Evolutionary conservation across 2,797 vertebrate genomes (phyloP), one percentile per base, ranked within the genome.

Genomic region (Psittacula echo): DNA sequence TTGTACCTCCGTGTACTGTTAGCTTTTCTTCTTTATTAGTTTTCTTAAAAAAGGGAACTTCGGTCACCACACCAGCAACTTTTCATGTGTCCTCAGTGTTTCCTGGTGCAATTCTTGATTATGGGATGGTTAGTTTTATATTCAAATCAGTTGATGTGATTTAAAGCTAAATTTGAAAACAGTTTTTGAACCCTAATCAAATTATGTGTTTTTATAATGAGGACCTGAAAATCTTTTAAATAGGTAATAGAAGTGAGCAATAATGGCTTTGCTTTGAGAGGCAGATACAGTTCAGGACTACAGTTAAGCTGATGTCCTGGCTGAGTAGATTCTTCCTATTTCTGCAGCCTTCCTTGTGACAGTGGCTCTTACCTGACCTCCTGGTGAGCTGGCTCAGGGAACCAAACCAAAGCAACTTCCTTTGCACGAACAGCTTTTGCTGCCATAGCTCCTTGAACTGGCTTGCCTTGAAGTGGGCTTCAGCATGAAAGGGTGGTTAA

Each of bases 361-460:
- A 20, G 45, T 41, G 26, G 27, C 32, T 71, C 48, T 30, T 77
- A 27, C 12, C 15, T 24, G 83, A 8, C 41, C 47, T 78, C 29
- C 9, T 58, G 26, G 23, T 32, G 68, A 71, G 67, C 54, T 79
- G n/a, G 44, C 68, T 64, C 56, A 54, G 14, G 50, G 21, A 85
- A 16, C 29, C 14, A 44, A 56, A 61, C 41, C 32, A 45, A 44
- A 68, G 11, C 18, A n/a, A 29, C 6, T 48, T 68, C 67, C 53
- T 50, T 22, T 7, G 0, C 4, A 19, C 4, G 3, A 1, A 14
- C 32, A 53, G 26, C 37, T 68, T 61, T 75, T 72, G 29, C 61
- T 56, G 54, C 64, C 5, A 0, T 56, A 4, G 34, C 21, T 71
- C 7, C 45, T 72, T 0, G 0, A 51, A 21, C 27, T 75, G 61